Percentiles rank a stretch among this genome's conserved stretches.
These are phyloP conservation scores for Chromis chromis DNA, from an alignment of 2,797 vertebrate genomes.

Conservation along the genomic window DNA sequence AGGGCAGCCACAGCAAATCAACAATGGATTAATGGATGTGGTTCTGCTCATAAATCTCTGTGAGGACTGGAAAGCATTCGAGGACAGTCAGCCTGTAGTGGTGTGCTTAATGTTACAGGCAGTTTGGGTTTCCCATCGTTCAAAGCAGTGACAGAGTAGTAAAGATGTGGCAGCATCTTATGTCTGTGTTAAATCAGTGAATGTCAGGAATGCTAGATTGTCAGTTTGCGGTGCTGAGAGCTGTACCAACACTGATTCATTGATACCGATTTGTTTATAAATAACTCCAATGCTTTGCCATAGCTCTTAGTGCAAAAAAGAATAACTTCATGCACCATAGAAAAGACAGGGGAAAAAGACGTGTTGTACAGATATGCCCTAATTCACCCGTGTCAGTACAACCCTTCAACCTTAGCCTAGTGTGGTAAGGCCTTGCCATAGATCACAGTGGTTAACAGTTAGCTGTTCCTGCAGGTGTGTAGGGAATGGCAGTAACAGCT, in stretches of 20 bases:
- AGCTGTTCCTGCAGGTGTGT: slow-evolving; percentile 81
- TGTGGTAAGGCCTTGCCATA: slow-evolving; percentile 69
- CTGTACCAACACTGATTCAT: slow-evolving; percentile 49
- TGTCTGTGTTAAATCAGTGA: slow-evolving; percentile 78
- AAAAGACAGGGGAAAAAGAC: slow-evolving; percentile 40
- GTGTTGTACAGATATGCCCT: slow-evolving; percentile 57
- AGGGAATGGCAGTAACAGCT: slow-evolving; percentile 80
- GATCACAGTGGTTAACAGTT: slow-evolving; percentile 80
- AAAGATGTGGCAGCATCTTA: slow-evolving; percentile 80
- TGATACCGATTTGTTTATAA: slow-evolving; percentile 63
- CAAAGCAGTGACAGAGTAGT: slow-evolving; percentile 78
- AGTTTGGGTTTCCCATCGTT: slow-evolving; percentile 82
- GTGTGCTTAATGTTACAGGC: slow-evolving; percentile 82
- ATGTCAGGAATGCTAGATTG: slow-evolving; percentile 70
- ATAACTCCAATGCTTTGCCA: slow-evolving; percentile 49
- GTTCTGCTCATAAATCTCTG: slow-evolving; percentile 82
- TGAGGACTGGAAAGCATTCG: slow-evolving; percentile 79
- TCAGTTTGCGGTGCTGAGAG: slow-evolving; percentile 55
- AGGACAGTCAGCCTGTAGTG: slow-evolving; percentile 81
- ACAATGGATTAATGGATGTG: slow-evolving; percentile 84
- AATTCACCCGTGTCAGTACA: slow-evolving; percentile 72
- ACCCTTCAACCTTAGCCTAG: slow-evolving; percentile 69
- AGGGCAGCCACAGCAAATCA: slow-evolving; percentile 82
- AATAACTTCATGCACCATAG: slow-evolving; percentile 28
- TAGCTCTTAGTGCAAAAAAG: slow-evolving; percentile 16